A percentile compares a stretch with the other conserved stretches of the same genome.
phyloP scores from a whole-genome alignment of 2,797 vertebrate genomes.

The Etheostoma perlongum region DNA sequence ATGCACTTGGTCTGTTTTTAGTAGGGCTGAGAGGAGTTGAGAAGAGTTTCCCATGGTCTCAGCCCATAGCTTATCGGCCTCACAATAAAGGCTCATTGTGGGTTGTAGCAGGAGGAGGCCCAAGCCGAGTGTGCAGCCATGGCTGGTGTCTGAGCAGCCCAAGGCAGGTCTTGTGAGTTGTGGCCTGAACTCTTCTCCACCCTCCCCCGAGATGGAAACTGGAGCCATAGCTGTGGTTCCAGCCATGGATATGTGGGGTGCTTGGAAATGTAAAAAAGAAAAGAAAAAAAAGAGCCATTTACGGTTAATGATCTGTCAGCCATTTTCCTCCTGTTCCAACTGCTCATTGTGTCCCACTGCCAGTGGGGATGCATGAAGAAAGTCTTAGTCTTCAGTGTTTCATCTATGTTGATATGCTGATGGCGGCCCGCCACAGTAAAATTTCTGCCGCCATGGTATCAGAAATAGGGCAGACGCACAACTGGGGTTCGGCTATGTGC shows the following conservation, averaged over 20 bases:
- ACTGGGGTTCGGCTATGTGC: no score
- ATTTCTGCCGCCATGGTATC: no score
- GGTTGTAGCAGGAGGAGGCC: constrained; percentile 55
- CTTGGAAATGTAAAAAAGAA: constrained; percentile 27
- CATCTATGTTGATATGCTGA: no score
- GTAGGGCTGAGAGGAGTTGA: constrained; percentile 33
- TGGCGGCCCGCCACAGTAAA: no score
- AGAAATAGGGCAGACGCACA: no score
- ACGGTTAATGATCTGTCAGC: constrained; percentile 70
- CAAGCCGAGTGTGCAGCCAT: constrained; percentile 26
- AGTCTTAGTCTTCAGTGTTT: constrained; percentile 16
- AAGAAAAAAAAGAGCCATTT: constrained; percentile 50
- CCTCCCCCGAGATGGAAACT: constrained; percentile 65
- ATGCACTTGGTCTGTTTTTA: constrained; percentile 48
- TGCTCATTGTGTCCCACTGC: constrained; percentile 35
- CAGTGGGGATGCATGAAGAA: constrained; percentile 52
- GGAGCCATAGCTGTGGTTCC: constrained; percentile 66
- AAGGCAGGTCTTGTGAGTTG: constrained; percentile 45
- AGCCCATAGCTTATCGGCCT: constrained; percentile 58
- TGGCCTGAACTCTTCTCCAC: constrained; percentile 44
- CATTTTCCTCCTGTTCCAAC: constrained; percentile 42
- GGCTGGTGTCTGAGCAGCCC: constrained; percentile 45
- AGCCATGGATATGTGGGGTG: constrained; percentile 61
- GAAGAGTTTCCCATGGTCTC: constrained; percentile 68
- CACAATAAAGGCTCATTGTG: constrained; percentile 72